phyloP scores from a whole-genome alignment of 1,140 invertebrate genomes.

The Listronotus bonariensis region DNA sequence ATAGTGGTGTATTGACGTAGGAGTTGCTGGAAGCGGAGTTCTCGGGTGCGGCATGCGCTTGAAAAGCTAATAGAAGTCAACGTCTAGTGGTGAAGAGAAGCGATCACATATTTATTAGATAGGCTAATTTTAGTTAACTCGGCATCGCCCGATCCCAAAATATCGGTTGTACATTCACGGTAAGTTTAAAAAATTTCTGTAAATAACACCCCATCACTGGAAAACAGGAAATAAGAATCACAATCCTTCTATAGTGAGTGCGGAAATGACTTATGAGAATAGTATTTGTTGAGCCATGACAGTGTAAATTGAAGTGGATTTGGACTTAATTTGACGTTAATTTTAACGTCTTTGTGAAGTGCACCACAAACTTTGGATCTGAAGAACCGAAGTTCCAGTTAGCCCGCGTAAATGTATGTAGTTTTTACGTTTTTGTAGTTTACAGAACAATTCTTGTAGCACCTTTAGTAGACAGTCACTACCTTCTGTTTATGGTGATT shows the following conservation, averaged over 20 bases:
- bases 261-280: slow-evolving; percentile 39
- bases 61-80: slow-evolving; percentile 28
- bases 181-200: slow-evolving; percentile 35
- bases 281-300: slow-evolving; percentile 44
- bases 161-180: slow-evolving; percentile 39
- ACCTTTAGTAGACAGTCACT: slow-evolving; percentile 3
- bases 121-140: slow-evolving; percentile 30
- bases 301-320: slow-evolving; percentile 42
- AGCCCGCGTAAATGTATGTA: slow-evolving; percentile 25
- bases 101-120: slow-evolving; percentile 34
- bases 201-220: slow-evolving; percentile 19
- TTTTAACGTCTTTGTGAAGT: slow-evolving; percentile 36
- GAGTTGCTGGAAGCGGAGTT: slow-evolving; percentile 19
- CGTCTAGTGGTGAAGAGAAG: slow-evolving; percentile 32
- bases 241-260: slow-evolving; percentile 28
- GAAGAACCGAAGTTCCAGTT: slow-evolving; percentile 14
- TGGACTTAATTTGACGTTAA: slow-evolving; percentile 27
- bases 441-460: slow-evolving; percentile 7
- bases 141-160: slow-evolving; percentile 37
- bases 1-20: slow-evolving; percentile 28
- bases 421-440: slow-evolving; percentile 9
- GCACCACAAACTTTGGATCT: slow-evolving; percentile 26
- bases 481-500: slow-evolving; percentile 26
- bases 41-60: slow-evolving; percentile 40
- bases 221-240: slow-evolving; percentile 11